These are phyloP conservation scores for Xestia rhomboidea DNA, from an alignment of 2,888 invertebrate species.

Conservation along the genomic window DNA sequence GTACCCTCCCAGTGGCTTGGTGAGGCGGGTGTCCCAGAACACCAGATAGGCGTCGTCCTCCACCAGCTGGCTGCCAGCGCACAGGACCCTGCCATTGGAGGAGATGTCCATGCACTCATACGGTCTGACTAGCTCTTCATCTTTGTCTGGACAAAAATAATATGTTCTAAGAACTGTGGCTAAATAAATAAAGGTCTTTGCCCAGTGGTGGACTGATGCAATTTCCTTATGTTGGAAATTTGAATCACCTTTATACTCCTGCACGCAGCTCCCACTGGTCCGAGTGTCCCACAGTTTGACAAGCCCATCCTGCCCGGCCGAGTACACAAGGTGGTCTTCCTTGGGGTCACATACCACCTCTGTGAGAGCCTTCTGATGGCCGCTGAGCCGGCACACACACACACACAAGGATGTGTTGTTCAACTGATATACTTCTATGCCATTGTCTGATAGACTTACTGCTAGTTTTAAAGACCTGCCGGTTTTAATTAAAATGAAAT, in stretches of 20 bases:
- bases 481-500: conserved; percentile 48
- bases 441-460: conserved; percentile 79
- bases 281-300: conserved; percentile 92
- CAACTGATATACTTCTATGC: conserved; percentile 84
- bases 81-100: conserved; percentile 92
- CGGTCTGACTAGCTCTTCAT: conserved; percentile 86
- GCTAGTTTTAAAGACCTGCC: conserved; percentile 82
- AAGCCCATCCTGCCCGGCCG: conserved; percentile 89
- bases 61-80: conserved; percentile 93
- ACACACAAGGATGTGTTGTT: conserved; percentile 77
- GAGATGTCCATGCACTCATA: conserved; percentile 94
- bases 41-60: conserved; percentile 93
- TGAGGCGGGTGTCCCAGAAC: conserved; percentile 94
- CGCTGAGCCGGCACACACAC: conserved; percentile 85
- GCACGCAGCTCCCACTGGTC: conserved; percentile 82
- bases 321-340: conserved; percentile 91
- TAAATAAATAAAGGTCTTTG: background rate
- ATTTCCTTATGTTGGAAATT: background rate
- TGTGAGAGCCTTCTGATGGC: conserved; percentile 86
- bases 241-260: conserved; percentile 81
- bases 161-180: background rate
- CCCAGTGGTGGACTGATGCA: background rate
- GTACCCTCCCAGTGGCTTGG: conserved; percentile 93
- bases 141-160: conserved; percentile 74
- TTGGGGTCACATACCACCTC: conserved; percentile 91